A percentile compares a stretch with the other conserved stretches of the same genome.
Evolutionary conservation across 1,140 invertebrate genomes (phyloP).

Genomic region (Aphelinus certus): DNA sequence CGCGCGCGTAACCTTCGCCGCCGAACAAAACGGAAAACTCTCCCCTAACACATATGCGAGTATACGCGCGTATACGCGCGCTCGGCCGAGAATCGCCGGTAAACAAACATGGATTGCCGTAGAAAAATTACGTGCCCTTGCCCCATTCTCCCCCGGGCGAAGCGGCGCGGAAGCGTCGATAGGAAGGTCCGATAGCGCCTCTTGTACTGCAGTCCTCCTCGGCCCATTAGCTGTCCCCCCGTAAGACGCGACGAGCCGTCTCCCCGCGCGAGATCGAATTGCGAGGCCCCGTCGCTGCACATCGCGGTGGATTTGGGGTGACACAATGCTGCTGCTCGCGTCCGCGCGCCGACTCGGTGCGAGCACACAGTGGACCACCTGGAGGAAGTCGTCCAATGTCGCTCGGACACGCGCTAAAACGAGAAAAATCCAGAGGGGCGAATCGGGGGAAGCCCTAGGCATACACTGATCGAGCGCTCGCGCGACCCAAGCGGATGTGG

Average conservation of each 20-base stretch:
- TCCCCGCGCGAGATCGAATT: conserved; percentile 15
- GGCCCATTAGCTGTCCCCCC: background rate
- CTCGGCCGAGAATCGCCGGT: background rate
- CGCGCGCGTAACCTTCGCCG: background rate
- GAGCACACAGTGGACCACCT: conserved; percentile 22
- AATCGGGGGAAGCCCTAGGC: too few species aligned
- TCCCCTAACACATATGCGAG: too few species aligned
- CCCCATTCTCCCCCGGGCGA: too few species aligned
- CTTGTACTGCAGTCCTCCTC: background rate
- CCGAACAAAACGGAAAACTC: background rate
- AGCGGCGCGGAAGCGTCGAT: background rate
- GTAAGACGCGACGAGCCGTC: conserved; percentile 16
- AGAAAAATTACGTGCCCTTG: background rate
- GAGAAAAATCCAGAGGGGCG: too few species aligned
- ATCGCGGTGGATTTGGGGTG: background rate
- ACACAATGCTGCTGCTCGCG: conserved; percentile 10
- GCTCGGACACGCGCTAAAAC: conserved; percentile 10
- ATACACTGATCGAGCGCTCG: too few species aligned
- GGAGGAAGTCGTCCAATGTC: conserved; percentile 21
- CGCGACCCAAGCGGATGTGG: too few species aligned
- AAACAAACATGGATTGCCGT: conserved; percentile 7
- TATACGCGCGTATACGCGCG: too few species aligned
- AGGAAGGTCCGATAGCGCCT: background rate
- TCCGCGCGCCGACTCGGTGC: too few species aligned
- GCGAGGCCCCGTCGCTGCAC: conserved; percentile 1